Base-by-base conservation (phyloP, 2,797 vertebrate genomes). In the Aratinga solstitialis region DNA sequence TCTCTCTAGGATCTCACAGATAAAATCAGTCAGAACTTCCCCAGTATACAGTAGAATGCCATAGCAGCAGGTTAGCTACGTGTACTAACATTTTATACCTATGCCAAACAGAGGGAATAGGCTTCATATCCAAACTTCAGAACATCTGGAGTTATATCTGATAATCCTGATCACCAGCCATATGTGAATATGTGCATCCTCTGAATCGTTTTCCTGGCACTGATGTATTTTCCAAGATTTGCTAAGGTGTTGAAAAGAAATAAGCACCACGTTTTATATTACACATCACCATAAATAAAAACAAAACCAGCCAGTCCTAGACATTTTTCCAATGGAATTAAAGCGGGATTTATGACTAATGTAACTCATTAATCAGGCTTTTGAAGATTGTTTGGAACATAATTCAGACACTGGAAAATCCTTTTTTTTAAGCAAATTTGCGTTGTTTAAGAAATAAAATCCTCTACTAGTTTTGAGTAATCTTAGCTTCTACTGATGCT, bases 11-110 rank as follows among this genome's bases (percentile, higher is more conserved):
- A 58, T 73, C 10, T 78, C 61, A 61, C 2, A 80, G 40, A 7
- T 29, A 61, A 19, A 30, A 48, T 65, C 26, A 74, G 14, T 59
- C 6, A 48, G 47, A 54, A 48, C 3, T 69, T 79, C 14, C 16
- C 34, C 3, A 0, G 8, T 72, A 9, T 24, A 42, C 1, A 1
- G 5, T 32, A 51, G 40, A 40, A 61, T 56, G 48, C 6, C 24
- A 13, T n/a, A 36, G 3, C 27, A 75, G 27, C 12, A 77, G 16
- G 6, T 83, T 77, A 56, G 7, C 54, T 91, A 43, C 1, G 0
- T 40, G 34, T 17, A 56, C 10, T 47, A 43, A 16, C 2, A 56
- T 61, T 84, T 81, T 79, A n/a, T 45, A 58, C 9, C 17, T 54
- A 18, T 61, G 29, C 30, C 40, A 82, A 18, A 62, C 14, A 89